Evolutionary conservation across 2,797 vertebrate genomes (phyloP), one percentile per base, ranked within the genome.

Genomic region (Sciaenops ocellatus): DNA sequence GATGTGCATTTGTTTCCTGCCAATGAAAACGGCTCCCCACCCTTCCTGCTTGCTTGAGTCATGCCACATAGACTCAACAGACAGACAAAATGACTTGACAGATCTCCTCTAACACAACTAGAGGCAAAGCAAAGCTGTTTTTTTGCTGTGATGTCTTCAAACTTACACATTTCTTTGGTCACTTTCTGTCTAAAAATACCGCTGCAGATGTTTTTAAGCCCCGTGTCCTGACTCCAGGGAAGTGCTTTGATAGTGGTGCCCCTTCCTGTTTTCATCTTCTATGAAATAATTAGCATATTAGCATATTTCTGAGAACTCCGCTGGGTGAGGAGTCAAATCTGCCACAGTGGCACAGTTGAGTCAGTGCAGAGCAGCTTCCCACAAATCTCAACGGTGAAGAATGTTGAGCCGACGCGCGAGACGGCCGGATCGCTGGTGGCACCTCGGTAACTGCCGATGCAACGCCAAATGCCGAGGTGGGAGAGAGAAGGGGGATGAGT

Each of bases 21-120:
- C 92, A 93, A 92, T 79, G 90, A 93, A 92, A 94, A 90, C 17
- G 60, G 75, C 82, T 93, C 93, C 83, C 92, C 92, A 34, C 94
- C 93, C 93, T 94, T 95, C 94, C 94, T 95, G 93, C 88, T 87
- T 95, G 93, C 88, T 87, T 90, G 89, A 93, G 77, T 94, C 90
- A 91, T 91, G 89, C 89, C 92, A 91, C 92, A 93, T 89, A 80
- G 84, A 85, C 90, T 87, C 70, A 22, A 79, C 70, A 69, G 69
- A 74, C 83, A 69, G 68, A 87, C 65, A 44, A 13, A 75, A 69
- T 41, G 9, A 71, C 38, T 46, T 24, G 81, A 86, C 69, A 56
- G 68, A 57, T 75, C 56, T 84, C 76, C 50, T 72, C 44, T 18
- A 2, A 69, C 41, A 17, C 1, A 10, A 61, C 20, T n/a, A 44